Evolutionary conservation across 2,888 invertebrate genomes (phyloP).

Genomic region (Leucozona laternaria): DNA sequence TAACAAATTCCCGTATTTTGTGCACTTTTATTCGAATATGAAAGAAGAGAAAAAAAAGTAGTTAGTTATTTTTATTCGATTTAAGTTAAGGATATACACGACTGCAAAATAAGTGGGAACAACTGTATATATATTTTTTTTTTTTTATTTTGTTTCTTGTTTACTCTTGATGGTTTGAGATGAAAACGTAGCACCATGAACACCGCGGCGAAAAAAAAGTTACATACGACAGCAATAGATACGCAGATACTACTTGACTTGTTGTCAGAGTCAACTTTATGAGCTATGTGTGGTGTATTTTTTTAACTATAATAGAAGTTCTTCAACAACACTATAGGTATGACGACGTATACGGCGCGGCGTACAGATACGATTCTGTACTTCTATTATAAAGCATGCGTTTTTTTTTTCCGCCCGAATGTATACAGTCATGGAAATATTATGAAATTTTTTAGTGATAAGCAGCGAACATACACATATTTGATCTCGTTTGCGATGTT

Average conservation of each 20-base stretch:
- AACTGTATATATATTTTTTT: not conserved
- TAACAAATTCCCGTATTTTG: constrained; percentile 36
- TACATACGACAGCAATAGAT: constrained; percentile 56
- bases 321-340: constrained; percentile 24
- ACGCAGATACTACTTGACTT: constrained; percentile 68
- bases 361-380: constrained; percentile 38
- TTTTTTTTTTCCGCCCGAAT: constrained; percentile 70
- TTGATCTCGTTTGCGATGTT: constrained; percentile 52
- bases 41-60: not conserved
- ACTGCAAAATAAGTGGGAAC: constrained; percentile 28
- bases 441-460: constrained; percentile 72
- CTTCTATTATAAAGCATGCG: constrained; percentile 47
- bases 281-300: constrained; percentile 30
- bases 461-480: constrained; percentile 69
- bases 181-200: constrained; percentile 47
- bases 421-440: constrained; percentile 55
- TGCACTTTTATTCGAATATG: constrained; percentile 8
- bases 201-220: constrained; percentile 47
- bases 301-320: constrained; percentile 40
- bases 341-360: too few species aligned
- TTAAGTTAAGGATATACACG: constrained; percentile 7
- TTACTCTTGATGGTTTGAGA: constrained; percentile 51
- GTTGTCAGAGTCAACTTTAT: constrained; percentile 55
- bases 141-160: constrained; percentile 36
- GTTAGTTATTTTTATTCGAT: not conserved